Percentiles rank a stretch among this genome's conserved stretches.
Conservation (phyloP, 2,888 invertebrate species). For the Heliconius charithonia region DNA sequence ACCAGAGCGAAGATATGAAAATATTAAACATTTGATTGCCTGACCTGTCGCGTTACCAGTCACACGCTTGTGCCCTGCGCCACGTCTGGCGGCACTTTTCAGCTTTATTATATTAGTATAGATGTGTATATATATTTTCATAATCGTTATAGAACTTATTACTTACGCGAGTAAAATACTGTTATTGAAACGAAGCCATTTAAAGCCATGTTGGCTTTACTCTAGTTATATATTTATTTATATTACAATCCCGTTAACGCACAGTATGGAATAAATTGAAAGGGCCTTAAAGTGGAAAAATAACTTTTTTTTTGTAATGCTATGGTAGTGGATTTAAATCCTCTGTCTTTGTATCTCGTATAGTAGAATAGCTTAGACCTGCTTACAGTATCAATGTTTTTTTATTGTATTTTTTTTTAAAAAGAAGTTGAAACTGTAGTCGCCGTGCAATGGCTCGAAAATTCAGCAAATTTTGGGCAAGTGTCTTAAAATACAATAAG, state of each 20-base stretch:
- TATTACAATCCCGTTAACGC: slow-evolving; percentile 10
- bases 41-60: too few relatives aligned
- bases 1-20: too few relatives aligned
- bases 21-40: too few relatives aligned
- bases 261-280: background rate
- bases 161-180: background rate
- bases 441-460: too few relatives aligned
- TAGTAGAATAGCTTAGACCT: background rate
- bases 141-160: background rate
- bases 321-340: background rate
- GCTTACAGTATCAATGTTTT: too few relatives aligned
- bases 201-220: slow-evolving; percentile 1
- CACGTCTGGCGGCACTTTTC: background rate
- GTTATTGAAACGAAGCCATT: slow-evolving; percentile 22
- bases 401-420: too few relatives aligned
- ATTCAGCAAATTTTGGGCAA: too few relatives aligned
- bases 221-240: slow-evolving; percentile 7
- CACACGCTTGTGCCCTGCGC: too few relatives aligned
- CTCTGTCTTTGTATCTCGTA: background rate
- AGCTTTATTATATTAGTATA: background rate
- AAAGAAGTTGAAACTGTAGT: too few relatives aligned
- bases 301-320: background rate
- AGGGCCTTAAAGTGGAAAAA: background rate
- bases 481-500: too few relatives aligned
- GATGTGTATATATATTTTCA: background rate